Evolutionary conservation across 2,113 vertebrate species (phyloP).

Genomic region (Orycteropus afer): DNA sequence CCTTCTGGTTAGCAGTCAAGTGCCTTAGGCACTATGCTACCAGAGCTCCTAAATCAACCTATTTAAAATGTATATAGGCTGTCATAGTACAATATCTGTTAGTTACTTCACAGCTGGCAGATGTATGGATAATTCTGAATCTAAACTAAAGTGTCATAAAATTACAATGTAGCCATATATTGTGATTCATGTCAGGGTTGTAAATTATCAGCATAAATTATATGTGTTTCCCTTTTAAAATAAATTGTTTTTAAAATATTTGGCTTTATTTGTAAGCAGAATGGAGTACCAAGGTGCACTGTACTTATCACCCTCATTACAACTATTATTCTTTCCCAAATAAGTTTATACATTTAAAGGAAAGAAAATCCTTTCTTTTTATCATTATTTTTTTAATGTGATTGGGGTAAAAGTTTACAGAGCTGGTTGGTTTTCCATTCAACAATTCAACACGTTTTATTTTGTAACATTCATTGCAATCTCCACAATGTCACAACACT

Average conservation of each 20-base stretch:
- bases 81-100: neutral
- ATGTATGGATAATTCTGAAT: neutral
- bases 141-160: slow-evolving; percentile 2
- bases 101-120: neutral
- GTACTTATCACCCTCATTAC: neutral
- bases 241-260: slow-evolving; percentile 29
- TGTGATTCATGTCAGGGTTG: neutral
- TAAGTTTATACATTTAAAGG: neutral
- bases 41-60: too few species aligned
- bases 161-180: neutral
- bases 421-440: too few species aligned
- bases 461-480: too few species aligned
- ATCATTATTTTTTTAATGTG: too few species aligned
- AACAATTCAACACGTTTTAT: too few species aligned
- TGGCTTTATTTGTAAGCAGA: neutral
- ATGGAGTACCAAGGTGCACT: neutral
- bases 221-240: neutral
- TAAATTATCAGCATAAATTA: neutral
- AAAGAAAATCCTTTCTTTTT: neutral
- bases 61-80: neutral
- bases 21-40: too few species aligned
- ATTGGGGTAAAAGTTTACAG: too few species aligned
- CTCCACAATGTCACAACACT: too few species aligned
- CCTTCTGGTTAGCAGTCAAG: too few species aligned
- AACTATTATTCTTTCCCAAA: neutral